Base-by-base conservation (phyloP, 2,888 invertebrate species). In the Netelia virgata region DNA sequence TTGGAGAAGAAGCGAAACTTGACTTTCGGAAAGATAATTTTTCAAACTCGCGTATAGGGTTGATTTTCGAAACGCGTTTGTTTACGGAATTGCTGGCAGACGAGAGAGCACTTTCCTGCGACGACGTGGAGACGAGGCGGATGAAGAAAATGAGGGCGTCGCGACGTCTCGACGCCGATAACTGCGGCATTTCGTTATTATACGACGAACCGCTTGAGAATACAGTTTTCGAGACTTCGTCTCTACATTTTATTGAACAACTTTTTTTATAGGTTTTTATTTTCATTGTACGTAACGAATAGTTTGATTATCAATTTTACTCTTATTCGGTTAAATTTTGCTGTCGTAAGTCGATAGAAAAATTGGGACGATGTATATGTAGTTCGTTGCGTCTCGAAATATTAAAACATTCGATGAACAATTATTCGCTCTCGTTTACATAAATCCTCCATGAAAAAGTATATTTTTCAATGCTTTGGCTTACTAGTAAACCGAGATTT, bases 111-210 rank as follows among this genome's bases (percentile, higher is more conserved):
- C 79, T 82, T 82, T 83, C 50, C 70, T 64, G 59, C 43, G 76
- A 69, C n/a, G 50, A 70, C 77, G 76, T 41, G 69, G 84, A 70
- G 81, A 77, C 78, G 81, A 76, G 83, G 78, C 82, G 83, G 79
- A 86, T 77, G 86, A 82, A 18, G 70, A 78, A 86, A 85, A 88
- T 79, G 78, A 75, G 79, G 76, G 86, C 85, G 88, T 86, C 88
- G 88, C 88, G 88, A 87, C 88, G 86, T 83, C 81, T 55, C 77
- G 87, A 86, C 88, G 87, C 87, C 87, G 63, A 85, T 76, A 81
- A 76, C 85, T 76, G 57, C 75, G 82, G 76, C 80, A 76, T 84
- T 85, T 83, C 84, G 81, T 86, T 77, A 87, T 85, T 82, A 80
- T 59, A 70, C 79, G 79, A 78, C 83, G 79, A 86, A 83, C 66